Conservation (phyloP, 2,113 vertebrate genomes). For the Ornithorhynchus anatinus region DNA sequence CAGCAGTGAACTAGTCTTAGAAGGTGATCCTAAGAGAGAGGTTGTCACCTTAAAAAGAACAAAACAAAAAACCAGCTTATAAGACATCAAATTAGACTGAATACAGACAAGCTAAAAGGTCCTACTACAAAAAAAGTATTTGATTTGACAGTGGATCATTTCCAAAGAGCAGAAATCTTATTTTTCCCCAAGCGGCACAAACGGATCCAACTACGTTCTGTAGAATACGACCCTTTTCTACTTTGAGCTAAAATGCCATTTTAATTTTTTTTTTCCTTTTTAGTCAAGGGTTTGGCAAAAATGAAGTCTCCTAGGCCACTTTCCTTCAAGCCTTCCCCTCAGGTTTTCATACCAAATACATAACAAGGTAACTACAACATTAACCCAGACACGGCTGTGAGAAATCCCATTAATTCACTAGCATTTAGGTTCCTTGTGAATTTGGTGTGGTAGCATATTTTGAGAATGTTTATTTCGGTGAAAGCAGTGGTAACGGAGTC, state of each 20-base stretch:
- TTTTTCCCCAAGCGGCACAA: not conserved
- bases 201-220: too few species aligned
- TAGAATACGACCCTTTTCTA: not conserved
- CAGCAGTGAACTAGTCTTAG: constrained; percentile 86
- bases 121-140: not conserved
- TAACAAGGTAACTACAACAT: not conserved
- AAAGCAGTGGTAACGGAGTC: not conserved
- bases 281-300: not conserved
- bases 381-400: fast-evolving
- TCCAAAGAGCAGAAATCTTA: not conserved
- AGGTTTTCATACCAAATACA: not conserved
- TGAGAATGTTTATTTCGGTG: not conserved
- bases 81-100: not conserved
- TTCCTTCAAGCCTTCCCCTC: not conserved
- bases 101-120: not conserved
- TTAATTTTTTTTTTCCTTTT: not conserved
- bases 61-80: not conserved
- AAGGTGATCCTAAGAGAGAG: constrained; percentile 83
- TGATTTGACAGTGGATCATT: not conserved
- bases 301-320: not conserved
- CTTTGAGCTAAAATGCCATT: not conserved
- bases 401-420: not conserved
- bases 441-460: not conserved
- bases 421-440: not conserved
- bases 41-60: constrained; percentile 83